These are phyloP conservation scores for Plusia festucae DNA, from an alignment of 2,888 invertebrate genomes.

Conservation along the genomic window DNA sequence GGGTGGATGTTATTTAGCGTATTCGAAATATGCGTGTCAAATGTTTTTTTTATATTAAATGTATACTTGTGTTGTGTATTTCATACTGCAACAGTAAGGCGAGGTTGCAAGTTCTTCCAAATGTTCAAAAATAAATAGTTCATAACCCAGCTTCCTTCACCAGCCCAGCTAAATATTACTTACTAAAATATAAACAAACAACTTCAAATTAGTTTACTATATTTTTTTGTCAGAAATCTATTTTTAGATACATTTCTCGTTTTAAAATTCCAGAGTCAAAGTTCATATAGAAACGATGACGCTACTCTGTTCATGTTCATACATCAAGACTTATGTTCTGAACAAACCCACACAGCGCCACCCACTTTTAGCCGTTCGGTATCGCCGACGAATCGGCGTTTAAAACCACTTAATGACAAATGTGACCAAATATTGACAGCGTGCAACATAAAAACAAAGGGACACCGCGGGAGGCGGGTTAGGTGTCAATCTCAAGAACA, in stretches of 20 bases:
- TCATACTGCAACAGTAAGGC: too few relatives aligned
- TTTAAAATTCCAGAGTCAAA: slow-evolving; percentile 67
- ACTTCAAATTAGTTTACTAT: neutral
- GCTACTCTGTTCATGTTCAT: slow-evolving; percentile 51
- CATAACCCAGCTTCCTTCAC: too few relatives aligned
- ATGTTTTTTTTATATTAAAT: too few relatives aligned
- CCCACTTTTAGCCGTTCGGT: slow-evolving; percentile 69
- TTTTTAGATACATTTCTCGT: slow-evolving; percentile 35
- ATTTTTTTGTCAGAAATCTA: slow-evolving; percentile 17
- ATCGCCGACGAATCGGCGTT: slow-evolving; percentile 75
- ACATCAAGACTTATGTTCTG: slow-evolving; percentile 59
- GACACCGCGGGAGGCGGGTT: slow-evolving; percentile 76
- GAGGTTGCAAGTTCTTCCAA: too few relatives aligned
- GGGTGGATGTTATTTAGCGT: neutral
- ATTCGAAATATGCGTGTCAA: neutral
- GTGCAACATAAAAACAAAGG: slow-evolving; percentile 85
- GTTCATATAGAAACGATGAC: slow-evolving; percentile 59
- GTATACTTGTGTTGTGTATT: too few relatives aligned
- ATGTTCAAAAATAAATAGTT: too few relatives aligned
- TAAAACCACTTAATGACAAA: slow-evolving; percentile 83
- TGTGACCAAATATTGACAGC: slow-evolving; percentile 86
- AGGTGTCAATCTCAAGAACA: slow-evolving; percentile 87
- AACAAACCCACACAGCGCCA: slow-evolving; percentile 72
- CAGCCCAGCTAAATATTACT: too few relatives aligned
- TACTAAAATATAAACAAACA: neutral